A percentile compares a stretch with the other conserved stretches of the same genome.
Conservation (phyloP, 2,888 invertebrate genomes). For the Strigamia maritima region DNA sequence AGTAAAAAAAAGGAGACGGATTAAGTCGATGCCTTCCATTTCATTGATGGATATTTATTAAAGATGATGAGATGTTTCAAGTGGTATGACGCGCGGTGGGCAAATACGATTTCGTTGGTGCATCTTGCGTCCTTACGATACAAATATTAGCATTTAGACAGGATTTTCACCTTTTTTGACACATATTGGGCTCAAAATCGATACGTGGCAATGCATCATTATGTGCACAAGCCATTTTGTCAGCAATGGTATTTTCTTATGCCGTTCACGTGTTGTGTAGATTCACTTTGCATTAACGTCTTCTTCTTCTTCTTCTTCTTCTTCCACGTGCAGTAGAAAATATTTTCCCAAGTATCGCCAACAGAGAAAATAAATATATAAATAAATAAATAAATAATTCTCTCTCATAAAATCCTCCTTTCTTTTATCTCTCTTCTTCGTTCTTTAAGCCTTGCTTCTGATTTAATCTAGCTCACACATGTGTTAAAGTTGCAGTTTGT, state of each 20-base stretch:
- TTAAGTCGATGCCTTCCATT: slow-evolving; percentile 8
- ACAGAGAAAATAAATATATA: neutral
- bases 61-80: slow-evolving; percentile 14
- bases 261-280: slow-evolving; percentile 20
- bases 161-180: slow-evolving; percentile 34
- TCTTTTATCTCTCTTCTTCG: neutral
- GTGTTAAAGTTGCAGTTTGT: slow-evolving; percentile 15
- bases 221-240: slow-evolving; percentile 31
- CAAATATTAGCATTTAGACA: slow-evolving; percentile 30
- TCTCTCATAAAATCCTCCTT: neutral
- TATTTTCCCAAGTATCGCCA: neutral
- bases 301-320: neutral
- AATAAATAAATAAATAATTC: slow-evolving; percentile 15
- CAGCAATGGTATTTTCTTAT: slow-evolving; percentile 22
- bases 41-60: slow-evolving; percentile 34
- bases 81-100: neutral
- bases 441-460: neutral
- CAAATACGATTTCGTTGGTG: slow-evolving; percentile 20
- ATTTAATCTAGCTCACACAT: slow-evolving; percentile 5
- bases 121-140: slow-evolving; percentile 1
- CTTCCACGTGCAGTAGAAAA: neutral
- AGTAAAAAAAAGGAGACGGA: neutral
- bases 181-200: slow-evolving; percentile 28
- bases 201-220: slow-evolving; percentile 28
- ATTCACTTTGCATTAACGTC: slow-evolving; percentile 32